phyloP scores from a whole-genome alignment of 2,888 invertebrate species.

The Bembecia ichneumoniformis region DNA sequence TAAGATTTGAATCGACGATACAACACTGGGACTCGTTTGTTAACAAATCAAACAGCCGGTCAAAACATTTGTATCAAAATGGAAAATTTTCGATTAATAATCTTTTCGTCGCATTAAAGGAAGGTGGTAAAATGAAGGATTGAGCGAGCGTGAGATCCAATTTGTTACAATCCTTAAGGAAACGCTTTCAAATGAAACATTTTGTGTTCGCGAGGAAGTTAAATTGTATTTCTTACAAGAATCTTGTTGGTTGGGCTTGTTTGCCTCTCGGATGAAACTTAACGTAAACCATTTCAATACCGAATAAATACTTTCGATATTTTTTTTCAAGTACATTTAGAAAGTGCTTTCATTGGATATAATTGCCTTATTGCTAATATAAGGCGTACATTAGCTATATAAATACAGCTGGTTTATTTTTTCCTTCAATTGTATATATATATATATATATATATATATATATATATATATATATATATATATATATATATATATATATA shows the following conservation, averaged over 20 bases:
- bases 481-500: no score
- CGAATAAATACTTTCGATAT: conserved; percentile 23
- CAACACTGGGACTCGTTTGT: conserved; percentile 13
- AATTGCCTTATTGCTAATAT: background rate
- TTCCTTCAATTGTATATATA: no score
- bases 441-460: no score
- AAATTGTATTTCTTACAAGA: conserved; percentile 60
- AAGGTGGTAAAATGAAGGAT: conserved; percentile 60
- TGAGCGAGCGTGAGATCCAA: conserved; percentile 61
- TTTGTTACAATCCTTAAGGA: conserved; percentile 61
- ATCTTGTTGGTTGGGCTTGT: conserved; percentile 36
- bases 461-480: no score
- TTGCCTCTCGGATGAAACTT: conserved; percentile 32
- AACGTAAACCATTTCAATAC: conserved; percentile 38
- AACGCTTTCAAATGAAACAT: conserved; percentile 60
- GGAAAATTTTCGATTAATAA: conserved; percentile 62
- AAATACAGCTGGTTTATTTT: no score
- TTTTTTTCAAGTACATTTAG: conserved; percentile 3
- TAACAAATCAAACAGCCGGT: conserved; percentile 38
- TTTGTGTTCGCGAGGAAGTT: conserved; percentile 51
- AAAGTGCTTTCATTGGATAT: background rate
- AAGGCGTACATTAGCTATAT: no score
- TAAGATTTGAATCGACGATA: no score
- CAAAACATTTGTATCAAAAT: conserved; percentile 31
- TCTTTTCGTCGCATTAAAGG: conserved; percentile 50